phyloP scores from a whole-genome alignment of 2,113 vertebrate genomes.

The Uria aalge region DNA sequence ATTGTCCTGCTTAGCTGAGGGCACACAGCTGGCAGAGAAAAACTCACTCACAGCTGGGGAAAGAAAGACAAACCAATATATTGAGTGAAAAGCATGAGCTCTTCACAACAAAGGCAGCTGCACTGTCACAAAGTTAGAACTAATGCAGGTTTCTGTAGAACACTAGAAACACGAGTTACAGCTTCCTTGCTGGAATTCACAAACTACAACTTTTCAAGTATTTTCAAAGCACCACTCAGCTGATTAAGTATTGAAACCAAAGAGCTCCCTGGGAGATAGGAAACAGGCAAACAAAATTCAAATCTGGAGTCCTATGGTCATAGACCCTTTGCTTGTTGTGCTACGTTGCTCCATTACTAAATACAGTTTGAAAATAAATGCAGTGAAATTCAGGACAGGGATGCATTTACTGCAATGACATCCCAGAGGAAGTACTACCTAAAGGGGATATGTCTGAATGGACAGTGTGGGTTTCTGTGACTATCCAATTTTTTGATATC shows the following conservation, averaged over 20 bases:
- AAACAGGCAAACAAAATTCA: neutral
- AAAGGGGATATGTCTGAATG: too few relatives aligned
- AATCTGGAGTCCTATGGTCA: neutral
- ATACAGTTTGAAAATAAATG: neutral
- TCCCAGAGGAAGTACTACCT: neutral
- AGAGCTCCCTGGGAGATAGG: neutral
- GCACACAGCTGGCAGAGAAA: conserved; percentile 89
- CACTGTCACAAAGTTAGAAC: neutral
- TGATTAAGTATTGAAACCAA: neutral
- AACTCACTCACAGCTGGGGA: conserved; percentile 84
- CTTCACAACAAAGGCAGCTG: neutral
- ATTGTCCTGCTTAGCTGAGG: conserved; percentile 75
- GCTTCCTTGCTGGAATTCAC: neutral
- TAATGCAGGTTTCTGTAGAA: neutral
- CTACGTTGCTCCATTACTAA: neutral
- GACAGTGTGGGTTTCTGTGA: neutral
- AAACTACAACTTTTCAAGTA: neutral
- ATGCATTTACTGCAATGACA: neutral
- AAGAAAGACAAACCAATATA: neutral
- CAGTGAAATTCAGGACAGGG: neutral
- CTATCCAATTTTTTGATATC: neutral
- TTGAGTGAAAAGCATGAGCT: neutral
- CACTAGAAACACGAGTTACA: neutral
- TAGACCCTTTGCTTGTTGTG: neutral
- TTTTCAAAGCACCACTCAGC: neutral